These are phyloP conservation scores for Galeopterus variegatus DNA, from an alignment of 2,113 vertebrate genomes.

Conservation along the genomic window DNA sequence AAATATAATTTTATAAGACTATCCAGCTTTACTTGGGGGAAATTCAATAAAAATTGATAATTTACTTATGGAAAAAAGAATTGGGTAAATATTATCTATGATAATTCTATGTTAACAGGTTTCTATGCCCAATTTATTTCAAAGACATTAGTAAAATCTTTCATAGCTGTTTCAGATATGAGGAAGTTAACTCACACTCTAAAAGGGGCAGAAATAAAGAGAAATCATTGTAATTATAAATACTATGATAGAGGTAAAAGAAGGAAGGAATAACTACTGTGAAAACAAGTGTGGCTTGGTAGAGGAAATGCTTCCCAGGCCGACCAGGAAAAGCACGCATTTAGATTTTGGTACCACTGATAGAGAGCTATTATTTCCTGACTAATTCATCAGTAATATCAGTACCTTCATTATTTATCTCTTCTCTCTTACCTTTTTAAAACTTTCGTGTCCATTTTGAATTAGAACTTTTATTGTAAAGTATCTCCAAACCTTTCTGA, in stretches of 20 bases:
- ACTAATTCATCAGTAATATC: neutral
- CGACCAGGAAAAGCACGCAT: neutral
- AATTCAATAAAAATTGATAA: neutral
- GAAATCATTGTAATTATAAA: neutral
- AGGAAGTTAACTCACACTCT: neutral
- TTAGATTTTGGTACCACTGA: neutral
- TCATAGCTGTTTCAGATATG: neutral
- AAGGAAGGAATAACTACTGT: neutral
- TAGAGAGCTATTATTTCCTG: neutral
- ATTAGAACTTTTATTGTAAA: neutral
- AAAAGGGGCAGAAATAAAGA: neutral
- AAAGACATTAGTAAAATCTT: neutral
- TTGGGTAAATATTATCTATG: neutral
- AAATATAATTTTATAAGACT: neutral
- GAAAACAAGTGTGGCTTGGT: neutral
- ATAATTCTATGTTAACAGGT: neutral
- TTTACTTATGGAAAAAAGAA: neutral
- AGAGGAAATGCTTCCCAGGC: neutral
- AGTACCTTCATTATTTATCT: neutral
- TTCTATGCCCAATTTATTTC: neutral
- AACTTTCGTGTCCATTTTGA: neutral
- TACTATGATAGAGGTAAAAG: neutral
- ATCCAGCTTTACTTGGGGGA: neutral
- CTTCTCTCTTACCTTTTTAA: neutral
- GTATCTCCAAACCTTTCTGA: neutral